phyloP scores from a whole-genome alignment of 2,888 invertebrate genomes.

The Coenonympha arcania region DNA sequence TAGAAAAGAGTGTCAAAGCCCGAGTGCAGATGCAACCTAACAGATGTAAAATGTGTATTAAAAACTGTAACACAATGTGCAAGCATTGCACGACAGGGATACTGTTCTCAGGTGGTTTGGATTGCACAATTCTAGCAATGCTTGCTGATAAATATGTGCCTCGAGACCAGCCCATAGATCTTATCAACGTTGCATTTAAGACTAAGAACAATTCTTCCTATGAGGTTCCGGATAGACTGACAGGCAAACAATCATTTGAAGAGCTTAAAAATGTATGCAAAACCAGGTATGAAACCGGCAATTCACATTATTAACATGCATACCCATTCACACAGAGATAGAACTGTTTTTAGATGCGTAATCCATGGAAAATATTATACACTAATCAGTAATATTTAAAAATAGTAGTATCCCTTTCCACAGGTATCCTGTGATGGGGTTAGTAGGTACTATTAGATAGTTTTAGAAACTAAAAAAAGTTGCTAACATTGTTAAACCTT shows the following conservation, averaged over 20 bases:
- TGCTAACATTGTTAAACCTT: too few species aligned
- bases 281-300: slow-evolving; percentile 47
- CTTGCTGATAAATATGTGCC: slow-evolving; percentile 82
- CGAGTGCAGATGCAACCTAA: slow-evolving; percentile 76
- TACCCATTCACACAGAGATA: too few species aligned
- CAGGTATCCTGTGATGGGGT: too few species aligned
- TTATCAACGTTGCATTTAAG: slow-evolving; percentile 95
- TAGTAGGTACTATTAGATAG: too few species aligned
- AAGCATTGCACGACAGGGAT: slow-evolving; percentile 82
- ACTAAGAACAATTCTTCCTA: slow-evolving; percentile 61
- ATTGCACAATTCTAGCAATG: slow-evolving; percentile 92
- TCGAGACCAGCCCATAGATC: slow-evolving; percentile 82
- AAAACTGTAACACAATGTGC: slow-evolving; percentile 45
- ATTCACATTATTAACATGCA: neutral
- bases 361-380: too few species aligned
- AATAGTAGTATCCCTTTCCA: too few species aligned
- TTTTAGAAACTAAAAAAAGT: too few species aligned
- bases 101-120: slow-evolving; percentile 96
- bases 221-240: slow-evolving; percentile 88
- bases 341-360: too few species aligned
- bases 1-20: slow-evolving; percentile 75
- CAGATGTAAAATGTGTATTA: slow-evolving; percentile 76
- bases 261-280: slow-evolving; percentile 82
- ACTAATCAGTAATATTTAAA: too few species aligned
- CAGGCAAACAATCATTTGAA: slow-evolving; percentile 79